These are phyloP conservation scores for Catostomus latipinnis DNA, from an alignment of 2,797 vertebrate species.

Conservation along the genomic window DNA sequence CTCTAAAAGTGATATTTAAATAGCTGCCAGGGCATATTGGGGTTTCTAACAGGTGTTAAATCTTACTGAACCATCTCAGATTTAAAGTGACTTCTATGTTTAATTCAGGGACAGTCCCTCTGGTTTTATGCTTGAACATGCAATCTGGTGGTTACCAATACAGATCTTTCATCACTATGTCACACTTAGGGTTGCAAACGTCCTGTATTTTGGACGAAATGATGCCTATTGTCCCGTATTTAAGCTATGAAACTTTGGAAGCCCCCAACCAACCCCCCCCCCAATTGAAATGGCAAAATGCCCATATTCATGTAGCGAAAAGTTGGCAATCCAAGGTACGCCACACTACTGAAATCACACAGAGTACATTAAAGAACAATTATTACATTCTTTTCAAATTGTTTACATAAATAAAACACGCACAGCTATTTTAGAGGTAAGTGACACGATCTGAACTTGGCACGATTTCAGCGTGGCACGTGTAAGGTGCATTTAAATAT, in stretches of 20 bases:
- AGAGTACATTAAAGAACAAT: too few relatives aligned
- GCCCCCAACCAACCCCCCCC: neutral
- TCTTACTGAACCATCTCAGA: neutral
- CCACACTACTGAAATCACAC: too few relatives aligned
- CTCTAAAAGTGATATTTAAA: neutral
- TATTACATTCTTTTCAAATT: too few relatives aligned
- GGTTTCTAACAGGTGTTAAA: neutral
- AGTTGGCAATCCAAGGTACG: too few relatives aligned
- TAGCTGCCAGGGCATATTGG: neutral
- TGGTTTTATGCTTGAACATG: neutral
- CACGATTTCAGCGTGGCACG: neutral
- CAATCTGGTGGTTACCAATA: neutral
- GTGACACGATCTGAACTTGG: neutral
- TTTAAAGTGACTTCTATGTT: neutral
- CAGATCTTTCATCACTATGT: slow-evolving; percentile 6
- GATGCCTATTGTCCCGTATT: too few relatives aligned
- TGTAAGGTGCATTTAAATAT: slow-evolving; percentile 37
- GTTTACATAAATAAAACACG: too few relatives aligned
- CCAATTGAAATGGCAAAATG: too few relatives aligned
- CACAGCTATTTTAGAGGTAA: neutral
- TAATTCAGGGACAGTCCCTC: neutral
- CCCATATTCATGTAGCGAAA: too few relatives aligned
- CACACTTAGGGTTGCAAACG: neutral
- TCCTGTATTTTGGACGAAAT: too few relatives aligned
- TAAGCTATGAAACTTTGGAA: too few relatives aligned